Base-by-base conservation (phyloP, 2,888 invertebrate genomes). In the Pammene fasciana region DNA sequence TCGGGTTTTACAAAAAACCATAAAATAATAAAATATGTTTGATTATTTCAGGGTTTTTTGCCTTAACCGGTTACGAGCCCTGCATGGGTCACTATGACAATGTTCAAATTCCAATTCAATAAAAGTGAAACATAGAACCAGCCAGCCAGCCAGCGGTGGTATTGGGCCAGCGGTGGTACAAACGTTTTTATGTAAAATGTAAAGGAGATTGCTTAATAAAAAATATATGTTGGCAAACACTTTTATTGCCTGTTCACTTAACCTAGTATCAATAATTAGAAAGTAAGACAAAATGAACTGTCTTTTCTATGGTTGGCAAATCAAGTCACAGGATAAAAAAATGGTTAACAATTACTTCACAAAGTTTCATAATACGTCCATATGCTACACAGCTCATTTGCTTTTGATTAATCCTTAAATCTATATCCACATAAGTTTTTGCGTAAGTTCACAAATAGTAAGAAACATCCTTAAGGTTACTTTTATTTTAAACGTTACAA, bases 191-290 rank as follows among this genome's bases (percentile, higher is more conserved):
- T 43, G 11, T 1, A 36, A 36, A 16, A 18, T 41, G 41, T 18
- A 45, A 26, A 62, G 61, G 61, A 45, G 18, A 41, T 56, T 13
- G 16, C 61, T 41, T 62, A 62, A 52, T 62, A 62, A 50, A 61
- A 56, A 65, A 65, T 36, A 45, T 10, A 26, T 71, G 45, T 60
- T 72, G 75, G 75, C 75, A 75, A 75, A 75, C 34, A 65, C 64
- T 57, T 78, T 80, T 80, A 79, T 77, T 80, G 79, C 78, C 76
- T 71, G 55, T 74, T 72, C 61, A 74, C 73, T 75, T 76, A 77
- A 64, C 62, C 72, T 75, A 77, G 59, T 43, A 66, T 70, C 72
- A 13, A 70, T 55, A 62, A 14, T 66, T 46, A 50, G 56, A 68
- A 62, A 16, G 43, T 48, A 54, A 34, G 13, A 54, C 52, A 26